Conservation (phyloP, 2,888 invertebrate genomes). For the Oligia fasciuncula region DNA sequence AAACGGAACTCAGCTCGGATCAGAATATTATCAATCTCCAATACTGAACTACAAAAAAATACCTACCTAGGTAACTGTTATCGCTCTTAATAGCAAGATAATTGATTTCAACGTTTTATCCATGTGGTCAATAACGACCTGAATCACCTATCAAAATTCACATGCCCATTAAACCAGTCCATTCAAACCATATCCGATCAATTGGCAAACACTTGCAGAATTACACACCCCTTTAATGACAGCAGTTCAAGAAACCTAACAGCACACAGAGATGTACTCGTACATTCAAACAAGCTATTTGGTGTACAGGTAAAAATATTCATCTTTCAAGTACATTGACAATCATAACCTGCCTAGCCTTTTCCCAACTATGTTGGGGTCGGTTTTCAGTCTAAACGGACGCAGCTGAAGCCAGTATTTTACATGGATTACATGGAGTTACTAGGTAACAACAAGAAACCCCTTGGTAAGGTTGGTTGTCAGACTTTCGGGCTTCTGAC, state of each 20-base stretch:
- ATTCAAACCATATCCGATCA: conserved; percentile 31
- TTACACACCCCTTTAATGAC: conserved; percentile 45
- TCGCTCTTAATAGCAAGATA: conserved; percentile 31
- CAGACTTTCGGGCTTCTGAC: neutral
- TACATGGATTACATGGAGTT: neutral
- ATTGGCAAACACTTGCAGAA: conserved; percentile 49
- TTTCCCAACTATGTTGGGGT: neutral
- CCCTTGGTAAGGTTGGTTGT: neutral
- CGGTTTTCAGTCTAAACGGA: neutral
- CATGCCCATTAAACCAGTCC: conserved; percentile 9
- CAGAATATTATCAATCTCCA: no score
- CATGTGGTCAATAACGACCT: conserved; percentile 13
- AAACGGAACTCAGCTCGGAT: neutral
- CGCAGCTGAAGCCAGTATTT: neutral
- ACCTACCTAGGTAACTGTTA: conserved; percentile 12
- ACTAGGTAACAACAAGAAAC: neutral
- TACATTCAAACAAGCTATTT: conserved; percentile 2
- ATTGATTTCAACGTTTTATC: conserved; percentile 34
- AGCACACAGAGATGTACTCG: conserved; percentile 36
- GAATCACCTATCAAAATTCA: conserved; percentile 35
- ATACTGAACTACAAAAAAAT: neutral
- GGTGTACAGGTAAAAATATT: neutral
- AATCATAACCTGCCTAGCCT: neutral
- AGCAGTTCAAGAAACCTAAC: conserved; percentile 66
- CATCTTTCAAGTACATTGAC: neutral